Base-by-base conservation (phyloP, 1,140 invertebrate species). In the Drosophila sproati region DNA sequence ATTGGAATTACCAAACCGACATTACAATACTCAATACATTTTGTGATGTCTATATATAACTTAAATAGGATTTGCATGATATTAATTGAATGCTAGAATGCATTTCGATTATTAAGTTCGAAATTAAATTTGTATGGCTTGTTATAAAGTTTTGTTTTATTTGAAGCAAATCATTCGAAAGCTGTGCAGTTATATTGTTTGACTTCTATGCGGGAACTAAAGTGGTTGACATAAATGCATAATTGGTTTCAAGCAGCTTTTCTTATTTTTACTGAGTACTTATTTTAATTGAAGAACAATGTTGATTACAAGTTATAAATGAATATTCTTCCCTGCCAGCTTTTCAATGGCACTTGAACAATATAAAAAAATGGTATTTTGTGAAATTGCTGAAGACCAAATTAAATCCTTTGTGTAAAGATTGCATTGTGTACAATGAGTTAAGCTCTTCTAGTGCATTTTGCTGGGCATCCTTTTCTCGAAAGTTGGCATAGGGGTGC, bases 281-380 rank as follows among this genome's bases (percentile, higher is more conserved):
- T 59, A 61, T 69, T 52, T 51, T 12, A 51, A 41, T 41, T 7
- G 28, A 20, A 41, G 28, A 67, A 67, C 55, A 60, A 50, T 61
- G 56, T 37, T 35, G 47, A 43, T 43, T 10, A 45, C 54, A 37
- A 67, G 54, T 10, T 67, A 47, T 73, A 73, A 73, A 59, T 73
- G 62, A 73, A 73, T 52, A 59, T 45, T 31, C 20, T 29, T 3
- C 4, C n/a, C 29, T 20, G 3, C 7, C 34, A 5, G n/a, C 0
- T 12, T 52, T 10, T 12, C 12, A 31, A 5, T 5, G 3, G 5
- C 34, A 29, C 1, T 28, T 3, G 2, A 41, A 41, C 1, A 3
- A 6, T 39, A 29, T 56, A 20, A 29, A 3, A 0, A 41, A 10
- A 2, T 10, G 39, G 39, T 10, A 41, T 10, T 37, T 37, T 37